phyloP scores from a whole-genome alignment of 1,140 invertebrate genomes.

The Rhopalosiphum padi region DNA sequence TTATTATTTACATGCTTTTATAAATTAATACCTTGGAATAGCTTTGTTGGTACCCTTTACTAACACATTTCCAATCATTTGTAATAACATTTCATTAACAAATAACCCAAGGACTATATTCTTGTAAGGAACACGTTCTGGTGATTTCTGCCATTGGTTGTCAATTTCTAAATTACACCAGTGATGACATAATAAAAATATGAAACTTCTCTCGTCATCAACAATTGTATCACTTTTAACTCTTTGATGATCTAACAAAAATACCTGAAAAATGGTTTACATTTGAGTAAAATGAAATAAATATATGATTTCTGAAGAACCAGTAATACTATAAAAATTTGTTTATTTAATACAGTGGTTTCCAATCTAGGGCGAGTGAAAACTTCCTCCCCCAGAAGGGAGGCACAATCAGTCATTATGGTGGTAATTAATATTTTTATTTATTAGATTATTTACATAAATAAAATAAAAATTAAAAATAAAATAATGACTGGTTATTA shows the following conservation, averaged over 20 bases:
- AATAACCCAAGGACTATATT: slow-evolving; percentile 86
- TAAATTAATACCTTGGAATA: slow-evolving; percentile 66
- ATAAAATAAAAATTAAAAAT: no score
- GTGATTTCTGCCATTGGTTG: slow-evolving; percentile 71
- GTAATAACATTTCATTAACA: slow-evolving; percentile 89
- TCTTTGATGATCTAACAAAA: slow-evolving; percentile 72
- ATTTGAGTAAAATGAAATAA: background rate
- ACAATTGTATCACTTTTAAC: slow-evolving; percentile 63
- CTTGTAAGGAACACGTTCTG: slow-evolving; percentile 82
- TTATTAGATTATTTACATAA: no score
- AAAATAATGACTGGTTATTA: no score
- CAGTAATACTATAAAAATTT: background rate
- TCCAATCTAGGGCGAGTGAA: no score
- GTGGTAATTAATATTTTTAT: no score
- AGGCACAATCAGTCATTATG: no score
- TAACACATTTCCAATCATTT: slow-evolving; percentile 85
- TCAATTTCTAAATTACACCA: slow-evolving; percentile 72
- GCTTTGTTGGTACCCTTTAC: slow-evolving; percentile 71
- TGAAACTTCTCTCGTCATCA: slow-evolving; percentile 82
- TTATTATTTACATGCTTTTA: background rate
- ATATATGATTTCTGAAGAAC: background rate
- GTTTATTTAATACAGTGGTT: no score
- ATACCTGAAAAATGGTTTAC: slow-evolving; percentile 66
- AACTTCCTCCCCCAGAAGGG: no score
- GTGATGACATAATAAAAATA: slow-evolving; percentile 85